phyloP scores from a whole-genome alignment of 2,113 vertebrate genomes.

The Notarius quadriscutis region DNA sequence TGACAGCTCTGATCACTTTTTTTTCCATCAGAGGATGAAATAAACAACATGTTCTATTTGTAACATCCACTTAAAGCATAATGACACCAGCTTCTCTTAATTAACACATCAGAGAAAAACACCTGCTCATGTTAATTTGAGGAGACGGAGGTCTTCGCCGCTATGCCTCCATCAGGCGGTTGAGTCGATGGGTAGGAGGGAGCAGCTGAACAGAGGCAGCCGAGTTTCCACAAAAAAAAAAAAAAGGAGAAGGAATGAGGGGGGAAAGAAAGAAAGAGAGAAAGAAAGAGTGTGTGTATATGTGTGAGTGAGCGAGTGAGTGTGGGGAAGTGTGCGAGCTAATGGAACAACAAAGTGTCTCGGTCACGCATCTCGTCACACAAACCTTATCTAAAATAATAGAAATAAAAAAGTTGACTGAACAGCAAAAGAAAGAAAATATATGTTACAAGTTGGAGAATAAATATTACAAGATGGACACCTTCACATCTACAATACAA shows the following conservation, averaged over 20 bases:
- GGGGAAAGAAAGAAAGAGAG: neutral
- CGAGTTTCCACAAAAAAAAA: constrained; percentile 40
- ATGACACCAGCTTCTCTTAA: constrained; percentile 70
- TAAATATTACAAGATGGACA: neutral
- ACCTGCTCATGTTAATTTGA: constrained; percentile 70
- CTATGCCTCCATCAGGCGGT: constrained; percentile 51
- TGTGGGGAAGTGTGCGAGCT: neutral
- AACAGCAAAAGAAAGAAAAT: neutral
- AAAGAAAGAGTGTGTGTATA: neutral
- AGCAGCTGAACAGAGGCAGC: constrained; percentile 53
- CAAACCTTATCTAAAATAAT: constrained; percentile 25
- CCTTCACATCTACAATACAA: neutral
- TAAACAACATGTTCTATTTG: constrained; percentile 70
- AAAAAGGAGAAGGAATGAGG: constrained; percentile 1
- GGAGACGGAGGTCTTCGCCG: constrained; percentile 64
- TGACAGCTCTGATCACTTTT: constrained; percentile 64
- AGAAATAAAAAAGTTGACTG: neutral
- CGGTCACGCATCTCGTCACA: constrained; percentile 9
- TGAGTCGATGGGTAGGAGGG: constrained; percentile 54
- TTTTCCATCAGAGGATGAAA: constrained; percentile 60
- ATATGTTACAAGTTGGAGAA: neutral
- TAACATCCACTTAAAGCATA: constrained; percentile 71
- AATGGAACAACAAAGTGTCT: constrained; percentile 10
- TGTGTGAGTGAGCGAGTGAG: no score
- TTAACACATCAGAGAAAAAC: constrained; percentile 72